Conservation (phyloP, 2,113 vertebrate genomes). For the Cephalophus harveyi region DNA sequence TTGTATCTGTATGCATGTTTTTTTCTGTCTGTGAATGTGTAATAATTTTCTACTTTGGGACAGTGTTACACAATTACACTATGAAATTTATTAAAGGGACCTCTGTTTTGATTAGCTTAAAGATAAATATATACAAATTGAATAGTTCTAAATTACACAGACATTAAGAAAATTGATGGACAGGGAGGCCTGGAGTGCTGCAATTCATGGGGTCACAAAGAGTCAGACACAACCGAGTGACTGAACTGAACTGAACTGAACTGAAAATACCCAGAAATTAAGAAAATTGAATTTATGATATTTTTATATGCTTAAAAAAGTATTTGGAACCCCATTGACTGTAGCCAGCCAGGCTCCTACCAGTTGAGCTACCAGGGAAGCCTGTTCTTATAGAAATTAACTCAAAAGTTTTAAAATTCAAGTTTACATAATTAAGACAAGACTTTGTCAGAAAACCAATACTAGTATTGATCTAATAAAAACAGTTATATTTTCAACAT, state of each 20-base stretch:
- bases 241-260: too few relatives aligned
- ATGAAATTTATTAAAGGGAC: not conserved
- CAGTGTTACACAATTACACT: not conserved
- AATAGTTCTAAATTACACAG: not conserved
- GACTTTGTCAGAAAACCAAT: not conserved
- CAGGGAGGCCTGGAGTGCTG: fast-evolving
- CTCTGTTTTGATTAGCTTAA: not conserved
- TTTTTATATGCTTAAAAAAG: not conserved
- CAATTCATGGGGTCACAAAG: too few relatives aligned
- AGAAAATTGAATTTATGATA: not conserved
- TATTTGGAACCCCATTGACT: not conserved
- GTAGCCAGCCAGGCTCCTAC: not conserved
- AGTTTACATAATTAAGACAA: not conserved
- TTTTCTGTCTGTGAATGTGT: not conserved
- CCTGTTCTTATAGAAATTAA: not conserved
- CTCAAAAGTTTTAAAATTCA: not conserved
- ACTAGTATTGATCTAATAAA: not conserved
- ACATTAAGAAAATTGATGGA: not conserved
- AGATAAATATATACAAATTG: not conserved
- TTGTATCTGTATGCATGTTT: not conserved
- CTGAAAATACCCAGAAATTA: not conserved
- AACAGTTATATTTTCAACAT: not conserved
- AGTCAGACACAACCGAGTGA: too few relatives aligned
- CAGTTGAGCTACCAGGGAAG: not conserved
- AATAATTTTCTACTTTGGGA: not conserved